Evolutionary conservation across 2,797 vertebrate genomes (phyloP).

Genomic region (Paedocypris micromegethes): DNA sequence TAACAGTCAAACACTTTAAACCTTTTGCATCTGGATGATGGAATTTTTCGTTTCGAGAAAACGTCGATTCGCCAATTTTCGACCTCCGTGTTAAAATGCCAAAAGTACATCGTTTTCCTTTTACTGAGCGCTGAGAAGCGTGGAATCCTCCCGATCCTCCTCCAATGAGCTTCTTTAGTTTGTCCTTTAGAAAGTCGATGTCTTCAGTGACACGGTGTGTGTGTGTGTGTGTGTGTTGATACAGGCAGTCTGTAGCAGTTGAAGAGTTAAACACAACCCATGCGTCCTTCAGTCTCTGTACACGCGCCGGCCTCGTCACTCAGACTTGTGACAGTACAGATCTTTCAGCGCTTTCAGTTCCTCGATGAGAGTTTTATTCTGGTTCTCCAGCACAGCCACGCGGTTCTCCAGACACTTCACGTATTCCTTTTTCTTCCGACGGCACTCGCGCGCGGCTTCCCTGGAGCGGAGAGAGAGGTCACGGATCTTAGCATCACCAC

Average conservation of each 20-base stretch:
- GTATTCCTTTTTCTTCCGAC: slow-evolving; percentile 97
- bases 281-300: slow-evolving; percentile 69
- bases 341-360: slow-evolving; percentile 99
- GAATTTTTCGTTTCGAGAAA: slow-evolving; percentile 21
- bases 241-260: slow-evolving; percentile 58
- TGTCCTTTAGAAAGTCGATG: neutral
- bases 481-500: neutral
- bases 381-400: slow-evolving; percentile 96
- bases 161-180: too few relatives aligned
- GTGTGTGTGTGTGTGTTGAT: slow-evolving; percentile 23
- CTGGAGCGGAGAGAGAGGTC: slow-evolving; percentile 60
- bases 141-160: too few relatives aligned
- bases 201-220: slow-evolving; percentile 18
- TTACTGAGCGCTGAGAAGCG: too few relatives aligned
- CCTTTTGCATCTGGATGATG: slow-evolving; percentile 20
- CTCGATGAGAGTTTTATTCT: slow-evolving; percentile 98
- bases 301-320: slow-evolving; percentile 71
- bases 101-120: too few relatives aligned
- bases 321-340: slow-evolving; percentile 98
- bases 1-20: slow-evolving; percentile 32
- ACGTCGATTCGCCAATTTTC: too few relatives aligned
- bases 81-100: too few relatives aligned
- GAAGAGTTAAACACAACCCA: slow-evolving; percentile 49
- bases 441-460: slow-evolving; percentile 94
- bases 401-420: slow-evolving; percentile 98